Evolutionary conservation across 2,797 vertebrate genomes (phyloP).

Genomic region (Brachyrhaphis roseni): DNA sequence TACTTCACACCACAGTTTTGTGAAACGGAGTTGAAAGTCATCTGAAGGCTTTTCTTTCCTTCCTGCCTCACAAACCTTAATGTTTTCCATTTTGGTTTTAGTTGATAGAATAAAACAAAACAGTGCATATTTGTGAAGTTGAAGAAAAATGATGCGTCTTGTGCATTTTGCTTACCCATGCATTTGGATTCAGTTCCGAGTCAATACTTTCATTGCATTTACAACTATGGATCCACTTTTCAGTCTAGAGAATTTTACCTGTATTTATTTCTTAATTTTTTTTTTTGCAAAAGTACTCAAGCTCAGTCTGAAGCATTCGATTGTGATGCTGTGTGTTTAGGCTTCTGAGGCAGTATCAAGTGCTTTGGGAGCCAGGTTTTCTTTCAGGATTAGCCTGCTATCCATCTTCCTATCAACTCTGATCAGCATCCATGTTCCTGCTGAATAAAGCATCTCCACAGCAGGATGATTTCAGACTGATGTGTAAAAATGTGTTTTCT

Average conservation of each 20-base stretch:
- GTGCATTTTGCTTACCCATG: not conserved
- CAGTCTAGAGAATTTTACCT: not conserved
- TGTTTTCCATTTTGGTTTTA: not conserved
- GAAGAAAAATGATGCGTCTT: not conserved
- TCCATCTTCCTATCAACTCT: not conserved
- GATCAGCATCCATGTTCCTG: not conserved
- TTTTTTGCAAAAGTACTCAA: not conserved
- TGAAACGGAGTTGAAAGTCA: not conserved
- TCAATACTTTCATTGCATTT: not conserved
- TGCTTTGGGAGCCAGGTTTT: not conserved
- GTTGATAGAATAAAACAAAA: not conserved
- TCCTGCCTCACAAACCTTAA: not conserved
- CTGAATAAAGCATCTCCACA: not conserved
- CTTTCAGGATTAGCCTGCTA: not conserved
- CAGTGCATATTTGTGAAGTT: not conserved
- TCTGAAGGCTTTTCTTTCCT: not conserved
- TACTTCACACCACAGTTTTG: not conserved
- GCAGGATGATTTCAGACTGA: not conserved
- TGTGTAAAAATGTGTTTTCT: not conserved
- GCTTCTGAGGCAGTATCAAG: not conserved
- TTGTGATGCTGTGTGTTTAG: not conserved
- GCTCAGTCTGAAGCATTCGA: not conserved
- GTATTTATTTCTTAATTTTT: not conserved
- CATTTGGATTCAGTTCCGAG: not conserved
- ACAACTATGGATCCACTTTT: not conserved